Base-by-base conservation (phyloP, 1,140 invertebrate species). In the Aricia agestis region DNA sequence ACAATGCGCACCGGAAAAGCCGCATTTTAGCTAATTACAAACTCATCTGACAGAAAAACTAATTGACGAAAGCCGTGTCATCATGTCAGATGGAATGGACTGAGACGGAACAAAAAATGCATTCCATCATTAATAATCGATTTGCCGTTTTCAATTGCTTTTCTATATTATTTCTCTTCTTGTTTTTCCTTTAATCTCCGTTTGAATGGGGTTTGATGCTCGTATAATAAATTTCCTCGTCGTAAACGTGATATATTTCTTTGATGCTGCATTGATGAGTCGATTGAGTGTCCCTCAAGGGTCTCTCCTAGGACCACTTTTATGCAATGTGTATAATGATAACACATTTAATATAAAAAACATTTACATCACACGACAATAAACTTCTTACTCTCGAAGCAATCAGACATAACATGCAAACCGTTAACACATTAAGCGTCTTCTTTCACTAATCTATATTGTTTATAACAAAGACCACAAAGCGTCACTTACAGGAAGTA, bases 31-130 rank as follows among this genome's bases (percentile, higher is more conserved):
- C 78, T 81, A 81, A 83, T 84, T 82, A 80, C 79, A 78, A 82
- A 76, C 76, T 74, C 71, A 80, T 83, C 84, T 86, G 77, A 80
- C 78, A 78, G 79, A 86, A 87, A 86, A 82, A 80, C 79, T 84
- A 81, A 83, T 79, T 78, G 80, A 85, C 81, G 81, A 88, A 88
- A 88, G 82, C 82, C 81, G 81, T 84, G 84, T 81, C 81, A 85
- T 86, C 82, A 85, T 82, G 78, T 85, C 82, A 82, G 75, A 76
- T 73, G 69, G 72, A 74, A 70, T 84, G 85, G 85, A 83, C 81
- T 83, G 77, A 78, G 79, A 72, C 73, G 66, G 42, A 63, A 68
- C 68, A 79, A 79, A 80, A 82, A 82, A 78, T 66, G 66, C 75
- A 76, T 76, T 77, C 73, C 67, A 71, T 77, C 78, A 78, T 81